Percentiles rank a stretch among this genome's conserved stretches.
Conservation (phyloP, 2,797 vertebrate species). For the Lindbergichthys nudifrons region DNA sequence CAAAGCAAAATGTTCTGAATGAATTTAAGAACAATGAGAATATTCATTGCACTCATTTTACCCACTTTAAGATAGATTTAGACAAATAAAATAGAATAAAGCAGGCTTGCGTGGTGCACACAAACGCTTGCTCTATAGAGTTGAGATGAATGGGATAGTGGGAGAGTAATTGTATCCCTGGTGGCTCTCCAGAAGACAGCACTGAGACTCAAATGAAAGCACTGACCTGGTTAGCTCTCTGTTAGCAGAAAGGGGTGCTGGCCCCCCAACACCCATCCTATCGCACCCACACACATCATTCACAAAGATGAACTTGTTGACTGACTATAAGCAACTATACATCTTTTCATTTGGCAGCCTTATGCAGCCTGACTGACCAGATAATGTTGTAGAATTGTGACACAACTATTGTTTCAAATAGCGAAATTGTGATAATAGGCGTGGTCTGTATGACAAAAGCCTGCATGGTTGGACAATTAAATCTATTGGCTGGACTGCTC, state of each 20-base stretch:
- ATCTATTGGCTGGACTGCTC: neutral
- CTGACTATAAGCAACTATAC: slow-evolving; percentile 12
- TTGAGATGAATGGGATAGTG: slow-evolving; percentile 61
- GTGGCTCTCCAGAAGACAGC: slow-evolving; percentile 61
- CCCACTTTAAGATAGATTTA: slow-evolving; percentile 32
- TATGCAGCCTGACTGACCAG: neutral
- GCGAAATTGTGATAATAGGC: neutral
- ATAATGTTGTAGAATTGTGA: neutral
- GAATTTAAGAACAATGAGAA: slow-evolving; percentile 52
- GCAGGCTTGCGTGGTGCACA: slow-evolving; percentile 14
- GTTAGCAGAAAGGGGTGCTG: slow-evolving; percentile 51
- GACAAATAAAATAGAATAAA: slow-evolving; percentile 11
- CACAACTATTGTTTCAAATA: neutral
- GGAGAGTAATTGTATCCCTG: slow-evolving; percentile 69
- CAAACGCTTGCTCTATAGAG: slow-evolving; percentile 19
- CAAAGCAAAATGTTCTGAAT: slow-evolving; percentile 35
- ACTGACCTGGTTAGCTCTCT: slow-evolving; percentile 75
- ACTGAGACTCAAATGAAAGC: slow-evolving; percentile 70
- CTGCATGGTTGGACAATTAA: neutral
- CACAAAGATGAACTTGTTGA: slow-evolving; percentile 60
- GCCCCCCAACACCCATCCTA: slow-evolving; percentile 18
- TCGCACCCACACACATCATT: slow-evolving; percentile 52
- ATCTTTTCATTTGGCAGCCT: slow-evolving; percentile 6
- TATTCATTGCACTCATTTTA: slow-evolving; percentile 44
- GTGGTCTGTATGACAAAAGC: neutral